phyloP scores from a whole-genome alignment of 2,888 invertebrate genomes.

The Chaitophorus viminalis region DNA sequence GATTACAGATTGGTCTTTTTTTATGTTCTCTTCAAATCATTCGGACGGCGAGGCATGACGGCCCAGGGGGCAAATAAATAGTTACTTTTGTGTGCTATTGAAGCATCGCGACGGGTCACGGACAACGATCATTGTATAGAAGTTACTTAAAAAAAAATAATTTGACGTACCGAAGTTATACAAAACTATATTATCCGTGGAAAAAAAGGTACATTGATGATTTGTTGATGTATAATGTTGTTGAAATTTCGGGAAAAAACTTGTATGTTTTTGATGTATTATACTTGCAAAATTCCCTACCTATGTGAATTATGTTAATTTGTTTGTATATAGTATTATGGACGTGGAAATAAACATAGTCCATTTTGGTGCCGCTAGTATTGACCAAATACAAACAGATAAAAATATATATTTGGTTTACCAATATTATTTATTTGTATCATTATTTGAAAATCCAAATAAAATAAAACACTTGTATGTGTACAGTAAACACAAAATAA shows the following conservation, averaged over 20 bases:
- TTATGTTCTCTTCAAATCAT: slow-evolving; percentile 11
- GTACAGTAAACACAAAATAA: not conserved
- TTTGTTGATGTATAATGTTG: slow-evolving; percentile 30
- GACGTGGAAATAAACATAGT: not conserved
- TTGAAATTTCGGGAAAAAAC: slow-evolving; percentile 6
- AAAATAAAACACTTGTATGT: not conserved
- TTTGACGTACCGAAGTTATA: slow-evolving; percentile 20
- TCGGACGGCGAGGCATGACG: slow-evolving; percentile 13
- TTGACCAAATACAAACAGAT: not conserved
- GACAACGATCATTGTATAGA: slow-evolving; percentile 20
- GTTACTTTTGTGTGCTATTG: slow-evolving; percentile 38
- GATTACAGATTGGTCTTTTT: slow-evolving; percentile 15
- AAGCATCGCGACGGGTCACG: slow-evolving; percentile 35
- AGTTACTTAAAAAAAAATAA: slow-evolving; percentile 9
- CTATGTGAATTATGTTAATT: slow-evolving; percentile 38
- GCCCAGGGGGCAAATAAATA: slow-evolving; percentile 30
- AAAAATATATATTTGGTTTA: not conserved
- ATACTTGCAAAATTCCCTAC: slow-evolving; percentile 20
- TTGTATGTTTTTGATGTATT: slow-evolving; percentile 35
- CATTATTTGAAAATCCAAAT: not conserved
- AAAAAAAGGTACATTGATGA: not conserved
- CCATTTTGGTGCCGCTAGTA: not conserved
- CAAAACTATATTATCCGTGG: not conserved
- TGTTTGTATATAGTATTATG: not conserved
- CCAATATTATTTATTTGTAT: not conserved